Evolutionary conservation across 2,888 invertebrate species (phyloP).

Genomic region (Ctena decussata): DNA sequence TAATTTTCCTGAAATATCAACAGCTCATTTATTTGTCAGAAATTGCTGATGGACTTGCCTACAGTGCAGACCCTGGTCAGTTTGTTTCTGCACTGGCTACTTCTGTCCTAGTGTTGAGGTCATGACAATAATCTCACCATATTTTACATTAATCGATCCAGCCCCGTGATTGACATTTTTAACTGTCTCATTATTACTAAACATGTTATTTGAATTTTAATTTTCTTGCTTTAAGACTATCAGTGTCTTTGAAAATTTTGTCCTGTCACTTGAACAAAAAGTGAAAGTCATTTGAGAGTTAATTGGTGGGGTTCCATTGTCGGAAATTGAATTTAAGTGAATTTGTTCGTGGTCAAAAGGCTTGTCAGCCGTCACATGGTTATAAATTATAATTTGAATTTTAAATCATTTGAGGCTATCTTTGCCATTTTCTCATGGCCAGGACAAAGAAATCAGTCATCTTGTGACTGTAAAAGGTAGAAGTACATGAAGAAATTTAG

Average conservation of each 20-base stretch:
- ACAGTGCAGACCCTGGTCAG: too few relatives aligned
- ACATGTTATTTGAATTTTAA: constrained; percentile 11
- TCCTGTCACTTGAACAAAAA: not conserved
- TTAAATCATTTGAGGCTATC: not conserved
- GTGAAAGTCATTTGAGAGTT: constrained; percentile 6
- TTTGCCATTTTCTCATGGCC: not conserved
- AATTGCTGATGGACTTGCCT: too few relatives aligned
- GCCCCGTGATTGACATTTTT: not conserved
- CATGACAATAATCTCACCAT: too few relatives aligned
- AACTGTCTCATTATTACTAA: not conserved
- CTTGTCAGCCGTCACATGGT: constrained; percentile 2
- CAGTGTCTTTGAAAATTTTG: not conserved
- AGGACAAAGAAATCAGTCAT: not conserved
- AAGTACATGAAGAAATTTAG: too few relatives aligned
- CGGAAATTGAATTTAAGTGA: not conserved
- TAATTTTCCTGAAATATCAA: too few relatives aligned
- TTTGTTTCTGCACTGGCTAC: too few relatives aligned
- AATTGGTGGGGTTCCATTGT: constrained; percentile 6
- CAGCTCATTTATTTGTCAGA: too few relatives aligned
- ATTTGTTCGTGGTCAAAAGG: constrained; percentile 1
- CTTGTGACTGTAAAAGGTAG: too few relatives aligned
- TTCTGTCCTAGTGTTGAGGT: too few relatives aligned
- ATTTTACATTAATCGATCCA: too few relatives aligned
- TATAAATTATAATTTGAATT: constrained; percentile 10
- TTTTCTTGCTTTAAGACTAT: not conserved